Percentiles rank a stretch among this genome's conserved stretches.
phyloP scores from a whole-genome alignment of 2,113 vertebrate genomes.

The Etheostoma cragini region DNA sequence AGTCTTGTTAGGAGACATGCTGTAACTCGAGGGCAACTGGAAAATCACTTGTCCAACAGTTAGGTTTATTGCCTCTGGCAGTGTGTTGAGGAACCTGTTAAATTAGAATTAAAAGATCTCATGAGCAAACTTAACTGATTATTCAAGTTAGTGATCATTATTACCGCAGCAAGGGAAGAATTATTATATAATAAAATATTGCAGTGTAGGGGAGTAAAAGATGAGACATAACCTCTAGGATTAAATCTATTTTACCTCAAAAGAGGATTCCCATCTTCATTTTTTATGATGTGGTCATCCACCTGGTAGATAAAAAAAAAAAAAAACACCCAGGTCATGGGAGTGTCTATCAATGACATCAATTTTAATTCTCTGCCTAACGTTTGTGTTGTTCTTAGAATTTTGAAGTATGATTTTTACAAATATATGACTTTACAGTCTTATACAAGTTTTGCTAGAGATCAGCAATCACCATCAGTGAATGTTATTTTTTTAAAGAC shows the following conservation, averaged over 20 bases:
- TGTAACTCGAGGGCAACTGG: constrained; percentile 68
- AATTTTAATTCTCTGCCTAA: not conserved
- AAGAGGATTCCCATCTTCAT: constrained; percentile 83
- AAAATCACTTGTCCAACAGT: constrained; percentile 73
- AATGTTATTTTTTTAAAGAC: not conserved
- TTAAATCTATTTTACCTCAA: constrained; percentile 82
- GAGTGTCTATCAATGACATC: not conserved
- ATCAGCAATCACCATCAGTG: not conserved
- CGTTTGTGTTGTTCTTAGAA: too few species aligned
- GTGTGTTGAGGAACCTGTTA: constrained; percentile 91
- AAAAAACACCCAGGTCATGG: not conserved
- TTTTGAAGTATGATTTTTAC: too few species aligned
- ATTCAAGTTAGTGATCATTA: not conserved
- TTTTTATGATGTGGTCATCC: constrained; percentile 85
- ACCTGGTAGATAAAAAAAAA: constrained; percentile 81
- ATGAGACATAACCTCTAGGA: not conserved
- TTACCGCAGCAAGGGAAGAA: not conserved
- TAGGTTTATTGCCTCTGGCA: constrained; percentile 80
- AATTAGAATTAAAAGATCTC: constrained; percentile 20
- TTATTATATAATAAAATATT: too few species aligned
- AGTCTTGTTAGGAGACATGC: constrained; percentile 78
- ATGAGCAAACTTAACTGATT: not conserved
- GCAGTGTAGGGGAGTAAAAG: not conserved
- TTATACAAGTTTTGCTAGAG: not conserved
- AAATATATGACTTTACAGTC: too few species aligned